Evolutionary conservation across 2,797 vertebrate species (phyloP).

Genomic region (Onychomys leucogaster): DNA sequence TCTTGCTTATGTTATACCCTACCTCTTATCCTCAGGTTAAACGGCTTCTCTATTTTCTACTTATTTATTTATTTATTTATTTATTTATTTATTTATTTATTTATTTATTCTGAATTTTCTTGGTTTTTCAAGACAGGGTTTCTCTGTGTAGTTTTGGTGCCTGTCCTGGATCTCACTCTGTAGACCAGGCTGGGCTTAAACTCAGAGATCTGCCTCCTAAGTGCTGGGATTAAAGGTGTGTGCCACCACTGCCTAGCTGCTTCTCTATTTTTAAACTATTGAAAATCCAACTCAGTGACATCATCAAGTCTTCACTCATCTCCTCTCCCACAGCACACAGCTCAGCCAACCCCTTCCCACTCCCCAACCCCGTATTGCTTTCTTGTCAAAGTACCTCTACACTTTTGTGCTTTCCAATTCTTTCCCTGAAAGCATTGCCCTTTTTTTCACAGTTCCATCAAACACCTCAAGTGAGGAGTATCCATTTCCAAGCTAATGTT

Average conservation of each 20-base stretch:
- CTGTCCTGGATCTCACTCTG: too few relatives aligned
- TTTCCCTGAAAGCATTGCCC: neutral
- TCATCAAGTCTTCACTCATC: constrained; percentile 1
- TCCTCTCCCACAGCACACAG: neutral
- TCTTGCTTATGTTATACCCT: neutral
- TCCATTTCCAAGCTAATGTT: neutral
- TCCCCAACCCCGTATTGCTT: neutral
- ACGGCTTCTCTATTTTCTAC: constrained; percentile 12
- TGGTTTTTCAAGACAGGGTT: too few relatives aligned
- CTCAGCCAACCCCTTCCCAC: neutral
- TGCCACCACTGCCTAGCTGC: too few relatives aligned
- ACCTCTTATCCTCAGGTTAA: neutral
- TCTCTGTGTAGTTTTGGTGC: too few relatives aligned
- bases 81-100: too few relatives aligned
- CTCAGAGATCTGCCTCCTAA: too few relatives aligned
- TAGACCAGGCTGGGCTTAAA: too few relatives aligned
- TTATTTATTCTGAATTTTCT: too few relatives aligned
- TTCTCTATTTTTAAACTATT: constrained; percentile 41
- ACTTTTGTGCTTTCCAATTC: too few relatives aligned
- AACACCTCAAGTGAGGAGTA: neutral
- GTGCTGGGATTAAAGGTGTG: too few relatives aligned
- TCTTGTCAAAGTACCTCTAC: neutral
- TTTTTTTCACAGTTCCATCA: neutral
- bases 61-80: too few relatives aligned
- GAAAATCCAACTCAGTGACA: neutral